A percentile compares a stretch with the other conserved stretches of the same genome.
phyloP scores from a whole-genome alignment of 2,888 invertebrate genomes.

The Dicycla oo region DNA sequence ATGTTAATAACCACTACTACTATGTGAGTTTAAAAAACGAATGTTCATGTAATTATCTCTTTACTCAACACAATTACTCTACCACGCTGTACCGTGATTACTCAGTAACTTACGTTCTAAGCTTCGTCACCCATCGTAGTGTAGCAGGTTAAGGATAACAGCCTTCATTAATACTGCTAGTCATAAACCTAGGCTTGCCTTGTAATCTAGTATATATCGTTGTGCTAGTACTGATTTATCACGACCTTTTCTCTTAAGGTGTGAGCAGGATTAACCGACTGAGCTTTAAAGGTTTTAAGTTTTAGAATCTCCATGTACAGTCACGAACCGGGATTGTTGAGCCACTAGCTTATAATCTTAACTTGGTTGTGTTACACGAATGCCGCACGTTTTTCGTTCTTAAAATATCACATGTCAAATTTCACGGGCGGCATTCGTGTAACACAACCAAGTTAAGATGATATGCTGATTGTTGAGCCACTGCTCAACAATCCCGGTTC shows the following conservation, averaged over 20 bases:
- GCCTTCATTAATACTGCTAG: slow-evolving; percentile 40
- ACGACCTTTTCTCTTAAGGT: slow-evolving; percentile 31
- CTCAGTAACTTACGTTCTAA: slow-evolving; percentile 15
- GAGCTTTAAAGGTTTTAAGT: not conserved
- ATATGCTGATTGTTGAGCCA: too few relatives aligned
- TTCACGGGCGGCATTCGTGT: too few relatives aligned
- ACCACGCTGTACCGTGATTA: slow-evolving; percentile 1
- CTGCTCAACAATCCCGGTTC: too few relatives aligned
- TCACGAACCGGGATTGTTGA: too few relatives aligned
- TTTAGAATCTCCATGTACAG: not conserved
- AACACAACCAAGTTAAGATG: too few relatives aligned
- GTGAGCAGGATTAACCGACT: slow-evolving; percentile 8
- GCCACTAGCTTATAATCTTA: too few relatives aligned
- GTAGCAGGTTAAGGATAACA: slow-evolving; percentile 62
- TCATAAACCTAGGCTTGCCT: slow-evolving; percentile 39
- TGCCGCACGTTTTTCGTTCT: too few relatives aligned
- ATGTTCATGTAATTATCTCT: not conserved
- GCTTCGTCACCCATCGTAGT: slow-evolving; percentile 36
- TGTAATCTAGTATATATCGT: slow-evolving; percentile 47
- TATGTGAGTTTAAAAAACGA: not conserved
- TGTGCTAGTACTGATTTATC: slow-evolving; percentile 40
- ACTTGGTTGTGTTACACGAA: too few relatives aligned
- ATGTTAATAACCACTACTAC: not conserved
- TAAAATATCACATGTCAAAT: too few relatives aligned
- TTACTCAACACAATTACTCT: slow-evolving; percentile 19